Percentiles rank a stretch among this genome's conserved stretches.
These are phyloP conservation scores for Scaptodrosophila latifasciaeformis DNA, from an alignment of 2,888 invertebrate genomes.

Conservation along the genomic window DNA sequence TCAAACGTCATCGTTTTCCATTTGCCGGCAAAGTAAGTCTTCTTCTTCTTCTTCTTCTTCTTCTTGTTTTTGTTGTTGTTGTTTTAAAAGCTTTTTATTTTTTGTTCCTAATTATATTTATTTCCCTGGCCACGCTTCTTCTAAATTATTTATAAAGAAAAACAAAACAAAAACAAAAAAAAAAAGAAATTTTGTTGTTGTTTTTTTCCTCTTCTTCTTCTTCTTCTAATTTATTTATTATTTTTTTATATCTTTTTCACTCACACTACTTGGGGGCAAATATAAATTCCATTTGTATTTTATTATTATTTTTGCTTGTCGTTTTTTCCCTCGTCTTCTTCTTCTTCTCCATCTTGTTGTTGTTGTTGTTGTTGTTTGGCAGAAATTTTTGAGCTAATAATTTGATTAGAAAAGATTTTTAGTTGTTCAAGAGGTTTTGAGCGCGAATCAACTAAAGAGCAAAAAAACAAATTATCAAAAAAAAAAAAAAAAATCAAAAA, in stretches of 20 bases:
- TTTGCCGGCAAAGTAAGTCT: neutral
- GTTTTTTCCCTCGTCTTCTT: too few relatives aligned
- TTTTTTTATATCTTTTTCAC: too few relatives aligned
- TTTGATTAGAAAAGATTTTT: neutral
- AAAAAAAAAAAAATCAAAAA: neutral
- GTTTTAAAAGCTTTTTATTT: neutral
- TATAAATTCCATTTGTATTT: neutral
- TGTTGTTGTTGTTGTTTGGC: too few relatives aligned
- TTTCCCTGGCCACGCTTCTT: too few relatives aligned
- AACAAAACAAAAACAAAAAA: too few relatives aligned
- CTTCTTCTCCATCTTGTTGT: too few relatives aligned
- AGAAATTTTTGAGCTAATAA: neutral
- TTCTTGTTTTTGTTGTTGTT: too few relatives aligned
- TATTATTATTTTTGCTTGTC: too few relatives aligned
- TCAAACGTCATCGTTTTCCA: neutral
- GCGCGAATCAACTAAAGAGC: neutral
- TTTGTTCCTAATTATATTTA: neutral
- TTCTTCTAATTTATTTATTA: neutral
- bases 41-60: too few relatives aligned
- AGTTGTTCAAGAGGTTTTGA: neutral
- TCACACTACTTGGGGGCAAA: too few relatives aligned
- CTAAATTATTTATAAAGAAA: neutral
- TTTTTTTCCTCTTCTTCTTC: neutral
- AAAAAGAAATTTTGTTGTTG: neutral
- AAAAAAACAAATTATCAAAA: neutral